Conservation (phyloP, 1,140 invertebrate genomes). For the Pararge aegeria region DNA sequence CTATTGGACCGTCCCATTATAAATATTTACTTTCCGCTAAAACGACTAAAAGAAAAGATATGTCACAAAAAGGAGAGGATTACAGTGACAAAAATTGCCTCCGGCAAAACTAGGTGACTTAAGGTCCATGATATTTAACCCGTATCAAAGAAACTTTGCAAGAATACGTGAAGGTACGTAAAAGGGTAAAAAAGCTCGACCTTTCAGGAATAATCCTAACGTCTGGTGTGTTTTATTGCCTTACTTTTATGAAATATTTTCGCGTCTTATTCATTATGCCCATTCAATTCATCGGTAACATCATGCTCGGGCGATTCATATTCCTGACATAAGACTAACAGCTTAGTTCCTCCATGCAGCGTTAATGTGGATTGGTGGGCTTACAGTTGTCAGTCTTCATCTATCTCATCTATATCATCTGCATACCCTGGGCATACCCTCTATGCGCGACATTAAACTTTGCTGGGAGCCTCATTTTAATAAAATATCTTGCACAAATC, state of each 20-base stretch:
- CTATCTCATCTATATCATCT: too few species aligned
- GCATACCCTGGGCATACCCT: too few species aligned
- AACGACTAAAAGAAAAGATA: too few species aligned
- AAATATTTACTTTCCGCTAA: too few species aligned
- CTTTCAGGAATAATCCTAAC: conserved; percentile 14
- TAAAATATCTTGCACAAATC: too few species aligned
- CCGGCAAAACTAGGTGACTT: conserved; percentile 16
- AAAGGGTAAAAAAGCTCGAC: conserved; percentile 13
- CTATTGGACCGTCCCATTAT: too few species aligned
- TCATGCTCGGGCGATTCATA: not conserved
- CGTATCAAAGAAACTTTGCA: conserved; percentile 27
- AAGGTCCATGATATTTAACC: conserved; percentile 17
- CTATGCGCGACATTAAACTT: too few species aligned
- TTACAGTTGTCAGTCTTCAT: too few species aligned
- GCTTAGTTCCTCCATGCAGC: too few species aligned
- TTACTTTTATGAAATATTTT: conserved; percentile 1
- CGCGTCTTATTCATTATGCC: not conserved
- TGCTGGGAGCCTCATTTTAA: too few species aligned
- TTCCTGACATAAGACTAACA: too few species aligned
- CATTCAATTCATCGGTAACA: not conserved
- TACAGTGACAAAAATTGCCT: conserved; percentile 19
- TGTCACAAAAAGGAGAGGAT: conserved; percentile 7
- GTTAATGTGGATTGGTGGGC: too few species aligned
- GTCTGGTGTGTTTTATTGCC: conserved; percentile 15
- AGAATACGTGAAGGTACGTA: conserved; percentile 16